phyloP scores from a whole-genome alignment of 2,113 vertebrate species.

The Prietella phreatophila region DNA sequence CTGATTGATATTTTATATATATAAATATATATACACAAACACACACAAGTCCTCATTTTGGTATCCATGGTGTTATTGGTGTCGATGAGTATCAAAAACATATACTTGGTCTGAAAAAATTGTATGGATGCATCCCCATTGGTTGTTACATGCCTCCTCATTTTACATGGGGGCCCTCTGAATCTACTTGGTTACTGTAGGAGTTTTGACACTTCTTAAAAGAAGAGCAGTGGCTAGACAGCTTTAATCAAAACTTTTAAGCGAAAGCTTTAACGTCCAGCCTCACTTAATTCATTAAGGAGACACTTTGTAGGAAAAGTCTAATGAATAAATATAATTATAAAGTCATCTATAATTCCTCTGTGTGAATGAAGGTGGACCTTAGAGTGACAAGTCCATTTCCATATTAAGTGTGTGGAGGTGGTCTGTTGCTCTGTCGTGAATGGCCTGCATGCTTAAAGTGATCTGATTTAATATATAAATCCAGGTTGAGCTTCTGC shows the following conservation, averaged over 20 bases:
- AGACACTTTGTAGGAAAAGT: too few relatives aligned
- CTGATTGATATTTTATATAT: not conserved
- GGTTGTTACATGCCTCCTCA: not conserved
- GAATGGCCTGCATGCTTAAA: not conserved
- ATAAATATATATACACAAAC: too few relatives aligned
- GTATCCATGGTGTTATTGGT: not conserved
- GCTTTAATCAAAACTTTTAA: not conserved
- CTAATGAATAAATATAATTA: not conserved
- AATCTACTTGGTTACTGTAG: not conserved
- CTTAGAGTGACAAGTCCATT: not conserved
- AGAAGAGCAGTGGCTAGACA: not conserved
- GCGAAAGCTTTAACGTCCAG: not conserved
- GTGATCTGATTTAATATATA: not conserved
- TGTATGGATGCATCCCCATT: not conserved
- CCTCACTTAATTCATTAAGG: not conserved
- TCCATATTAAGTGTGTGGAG: not conserved
- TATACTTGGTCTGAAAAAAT: not conserved
- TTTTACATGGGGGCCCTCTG: too few relatives aligned
- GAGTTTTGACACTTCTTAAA: not conserved
- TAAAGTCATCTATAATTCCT: not conserved
- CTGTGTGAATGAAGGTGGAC: slow-evolving; percentile 12
- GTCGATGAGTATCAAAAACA: not conserved
- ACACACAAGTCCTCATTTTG: not conserved
- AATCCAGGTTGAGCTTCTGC: not conserved
- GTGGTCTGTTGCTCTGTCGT: not conserved